Evolutionary conservation across 2,888 invertebrate species (phyloP).

Genomic region (Phyllotreta cruciferae): DNA sequence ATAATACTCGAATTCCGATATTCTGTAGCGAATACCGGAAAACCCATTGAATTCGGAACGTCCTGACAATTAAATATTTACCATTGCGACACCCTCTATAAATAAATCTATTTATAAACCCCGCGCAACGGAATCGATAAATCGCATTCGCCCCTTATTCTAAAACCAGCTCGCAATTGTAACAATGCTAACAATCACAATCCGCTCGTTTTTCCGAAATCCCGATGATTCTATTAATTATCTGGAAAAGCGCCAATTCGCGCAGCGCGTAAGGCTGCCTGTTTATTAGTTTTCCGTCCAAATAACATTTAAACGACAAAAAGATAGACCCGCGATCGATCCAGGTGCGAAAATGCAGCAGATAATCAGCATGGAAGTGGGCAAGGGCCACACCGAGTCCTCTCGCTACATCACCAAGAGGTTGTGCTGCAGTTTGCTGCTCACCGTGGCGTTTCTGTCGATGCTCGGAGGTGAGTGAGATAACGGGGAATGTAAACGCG

Average conservation of each 20-base stretch:
- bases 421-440: constrained; percentile 58
- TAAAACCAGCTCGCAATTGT: no score
- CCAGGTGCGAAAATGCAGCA: constrained; percentile 56
- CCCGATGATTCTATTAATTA: not conserved
- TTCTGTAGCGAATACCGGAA: no score
- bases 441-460: constrained; percentile 61
- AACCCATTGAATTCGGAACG: no score
- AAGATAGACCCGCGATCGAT: constrained; percentile 16
- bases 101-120: no score
- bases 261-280: constrained; percentile 26
- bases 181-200: no score
- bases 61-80: no score
- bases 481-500: not conserved
- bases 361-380: constrained; percentile 60
- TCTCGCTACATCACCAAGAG: constrained; percentile 54
- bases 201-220: no score
- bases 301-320: constrained; percentile 31
- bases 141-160: no score
- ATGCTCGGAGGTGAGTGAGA: constrained; percentile 57
- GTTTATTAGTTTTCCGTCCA: constrained; percentile 31
- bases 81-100: no score
- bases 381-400: constrained; percentile 49
- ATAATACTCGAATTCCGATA: no score
- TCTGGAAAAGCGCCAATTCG: constrained; percentile 32
- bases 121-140: no score